These are phyloP conservation scores for Tretioscincus oriximinensis DNA, from an alignment of 2,113 vertebrate genomes.

Conservation along the genomic window DNA sequence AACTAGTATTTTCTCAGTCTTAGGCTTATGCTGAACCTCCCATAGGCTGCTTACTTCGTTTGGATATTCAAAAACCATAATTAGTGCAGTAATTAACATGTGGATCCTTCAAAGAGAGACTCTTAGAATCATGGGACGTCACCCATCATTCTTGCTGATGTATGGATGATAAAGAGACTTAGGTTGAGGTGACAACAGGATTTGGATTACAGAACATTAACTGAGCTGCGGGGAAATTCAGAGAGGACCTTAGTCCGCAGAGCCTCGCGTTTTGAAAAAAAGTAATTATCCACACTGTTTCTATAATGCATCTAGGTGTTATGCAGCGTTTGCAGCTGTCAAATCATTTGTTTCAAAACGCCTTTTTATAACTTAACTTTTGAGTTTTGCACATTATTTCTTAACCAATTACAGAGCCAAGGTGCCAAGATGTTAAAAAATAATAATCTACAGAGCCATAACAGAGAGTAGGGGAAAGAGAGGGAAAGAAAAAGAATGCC, in stretches of 20 bases:
- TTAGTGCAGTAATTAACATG: slow-evolving; percentile 81
- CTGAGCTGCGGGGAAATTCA: slow-evolving; percentile 71
- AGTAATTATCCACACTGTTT: slow-evolving; percentile 81
- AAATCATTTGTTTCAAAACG: slow-evolving; percentile 73
- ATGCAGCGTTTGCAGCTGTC: slow-evolving; percentile 78
- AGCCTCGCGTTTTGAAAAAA: slow-evolving; percentile 67
- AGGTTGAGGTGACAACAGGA: slow-evolving; percentile 68
- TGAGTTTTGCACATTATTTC: slow-evolving; percentile 58
- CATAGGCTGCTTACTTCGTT: slow-evolving; percentile 79
- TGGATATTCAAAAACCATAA: slow-evolving; percentile 80
- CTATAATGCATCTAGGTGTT: slow-evolving; percentile 78
- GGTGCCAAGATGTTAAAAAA: slow-evolving; percentile 51
- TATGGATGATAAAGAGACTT: slow-evolving; percentile 73
- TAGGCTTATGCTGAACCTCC: slow-evolving; percentile 73
- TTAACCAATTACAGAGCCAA: slow-evolving; percentile 57
- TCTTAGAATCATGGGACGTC: slow-evolving; percentile 71
- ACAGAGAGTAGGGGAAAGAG: slow-evolving; percentile 9
- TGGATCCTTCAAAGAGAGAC: slow-evolving; percentile 74
- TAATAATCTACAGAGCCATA: slow-evolving; percentile 49
- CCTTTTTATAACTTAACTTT: slow-evolving; percentile 73
- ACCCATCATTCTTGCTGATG: slow-evolving; percentile 75
- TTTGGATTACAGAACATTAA: slow-evolving; percentile 61
- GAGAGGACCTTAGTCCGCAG: slow-evolving; percentile 68
- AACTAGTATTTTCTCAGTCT: slow-evolving; percentile 78
- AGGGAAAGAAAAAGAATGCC: slow-evolving; percentile 3